phyloP scores from a whole-genome alignment of 2,113 vertebrate genomes.

The Toxotes jaculatrix region DNA sequence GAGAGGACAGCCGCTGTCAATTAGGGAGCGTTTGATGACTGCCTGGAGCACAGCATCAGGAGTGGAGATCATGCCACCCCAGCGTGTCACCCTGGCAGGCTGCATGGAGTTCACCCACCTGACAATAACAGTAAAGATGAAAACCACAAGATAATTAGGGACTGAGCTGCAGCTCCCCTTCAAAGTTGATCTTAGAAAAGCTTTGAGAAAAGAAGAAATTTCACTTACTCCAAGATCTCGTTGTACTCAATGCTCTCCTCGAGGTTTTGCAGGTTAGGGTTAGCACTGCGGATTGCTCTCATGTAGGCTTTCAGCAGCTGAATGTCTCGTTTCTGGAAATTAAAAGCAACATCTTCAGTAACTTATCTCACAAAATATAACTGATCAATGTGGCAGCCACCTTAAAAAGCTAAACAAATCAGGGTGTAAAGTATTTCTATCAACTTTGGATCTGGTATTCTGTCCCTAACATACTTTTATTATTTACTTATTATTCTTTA shows the following conservation, averaged over 20 bases:
- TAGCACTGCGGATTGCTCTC: slow-evolving; percentile 97
- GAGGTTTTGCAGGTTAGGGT: slow-evolving; percentile 97
- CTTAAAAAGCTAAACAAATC: not conserved
- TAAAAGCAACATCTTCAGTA: slow-evolving; percentile 9
- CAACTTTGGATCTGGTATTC: not conserved
- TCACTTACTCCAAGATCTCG: slow-evolving; percentile 96
- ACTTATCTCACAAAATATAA: not conserved
- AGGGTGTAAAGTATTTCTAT: not conserved
- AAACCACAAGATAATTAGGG: not conserved
- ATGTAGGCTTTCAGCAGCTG: slow-evolving; percentile 98
- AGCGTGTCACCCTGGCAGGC: slow-evolving; percentile 96
- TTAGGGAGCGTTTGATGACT: slow-evolving; percentile 96
- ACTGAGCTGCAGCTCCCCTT: not conserved
- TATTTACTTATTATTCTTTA: too few species aligned
- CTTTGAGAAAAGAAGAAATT: not conserved
- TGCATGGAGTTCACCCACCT: slow-evolving; percentile 99
- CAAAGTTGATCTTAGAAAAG: not conserved
- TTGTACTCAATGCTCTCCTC: slow-evolving; percentile 99
- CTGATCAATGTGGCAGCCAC: too few species aligned
- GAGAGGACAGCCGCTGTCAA: slow-evolving; percentile 96
- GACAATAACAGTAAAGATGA: not conserved
- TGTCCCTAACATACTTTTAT: not conserved
- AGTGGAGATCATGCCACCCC: slow-evolving; percentile 99
- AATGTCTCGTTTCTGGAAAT: slow-evolving; percentile 93
- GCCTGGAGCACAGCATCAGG: slow-evolving; percentile 97